These are phyloP conservation scores for Pleuronectes platessa DNA, from an alignment of 2,113 vertebrate species.

Conservation along the genomic window DNA sequence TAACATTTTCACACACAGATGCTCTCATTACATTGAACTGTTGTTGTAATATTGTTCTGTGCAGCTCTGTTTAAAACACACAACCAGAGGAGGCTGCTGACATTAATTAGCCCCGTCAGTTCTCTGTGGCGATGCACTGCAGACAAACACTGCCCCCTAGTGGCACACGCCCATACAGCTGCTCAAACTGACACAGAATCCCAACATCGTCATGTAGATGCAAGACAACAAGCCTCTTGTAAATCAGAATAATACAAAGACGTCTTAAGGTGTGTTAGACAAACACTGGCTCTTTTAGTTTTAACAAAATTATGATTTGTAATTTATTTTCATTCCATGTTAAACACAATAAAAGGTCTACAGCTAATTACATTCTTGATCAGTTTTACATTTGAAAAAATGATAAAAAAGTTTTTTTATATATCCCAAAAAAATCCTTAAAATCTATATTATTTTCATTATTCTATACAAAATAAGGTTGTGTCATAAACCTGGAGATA, in stretches of 20 bases:
- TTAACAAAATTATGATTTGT: no score
- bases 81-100: slow-evolving; percentile 42
- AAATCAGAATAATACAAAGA: neutral
- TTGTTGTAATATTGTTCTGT: slow-evolving; percentile 30
- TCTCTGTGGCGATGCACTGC: slow-evolving; percentile 53
- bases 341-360: no score
- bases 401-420: no score
- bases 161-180: slow-evolving; percentile 33
- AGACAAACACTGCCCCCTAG: slow-evolving; percentile 86
- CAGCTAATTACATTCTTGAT: no score
- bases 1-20: slow-evolving; percentile 1
- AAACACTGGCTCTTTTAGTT: no score
- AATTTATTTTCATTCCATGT: no score
- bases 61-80: slow-evolving; percentile 21
- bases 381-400: no score
- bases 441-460: neutral
- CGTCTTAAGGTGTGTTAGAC: no score
- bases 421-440: neutral
- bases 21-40: slow-evolving; percentile 3
- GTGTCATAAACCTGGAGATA: slow-evolving; percentile 2
- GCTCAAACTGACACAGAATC: neutral
- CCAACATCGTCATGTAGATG: neutral
- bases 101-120: slow-evolving; percentile 62
- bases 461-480: neutral
- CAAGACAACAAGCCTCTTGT: neutral